Evolutionary conservation across 2,113 vertebrate genomes (phyloP).

Genomic region (Zingel zingel): DNA sequence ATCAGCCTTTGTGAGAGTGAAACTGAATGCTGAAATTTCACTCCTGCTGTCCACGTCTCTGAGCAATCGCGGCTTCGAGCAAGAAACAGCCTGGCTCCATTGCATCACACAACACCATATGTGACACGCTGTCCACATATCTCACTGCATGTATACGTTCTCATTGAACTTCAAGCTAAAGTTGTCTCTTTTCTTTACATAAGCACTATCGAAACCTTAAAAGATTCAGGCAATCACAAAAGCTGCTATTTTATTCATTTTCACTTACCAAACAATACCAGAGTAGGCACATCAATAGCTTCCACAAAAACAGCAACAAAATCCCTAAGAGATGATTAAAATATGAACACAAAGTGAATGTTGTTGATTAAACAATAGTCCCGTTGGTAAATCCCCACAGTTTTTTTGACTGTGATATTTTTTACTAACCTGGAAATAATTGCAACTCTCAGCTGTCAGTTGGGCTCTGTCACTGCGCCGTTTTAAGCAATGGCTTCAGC

Average conservation of each 20-base stretch:
- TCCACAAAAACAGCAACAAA: conserved; percentile 33
- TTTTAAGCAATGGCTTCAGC: conserved; percentile 43
- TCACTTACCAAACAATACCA: conserved; percentile 6
- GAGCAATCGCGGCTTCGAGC: conserved; percentile 40
- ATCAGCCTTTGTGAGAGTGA: conserved; percentile 32
- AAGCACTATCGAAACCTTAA: neutral
- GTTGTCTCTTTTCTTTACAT: conserved; percentile 11
- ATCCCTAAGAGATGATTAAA: conserved; percentile 28
- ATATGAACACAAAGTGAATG: conserved; percentile 34
- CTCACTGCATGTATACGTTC: conserved; percentile 26
- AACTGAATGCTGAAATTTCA: conserved; percentile 19
- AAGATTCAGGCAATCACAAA: neutral
- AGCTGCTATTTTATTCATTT: conserved; percentile 16
- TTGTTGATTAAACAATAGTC: conserved; percentile 49
- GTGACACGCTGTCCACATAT: conserved; percentile 48
- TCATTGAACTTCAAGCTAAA: conserved; percentile 25
- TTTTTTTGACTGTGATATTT: conserved; percentile 49
- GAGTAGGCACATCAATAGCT: conserved; percentile 14
- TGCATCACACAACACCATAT: conserved; percentile 54
- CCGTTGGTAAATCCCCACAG: conserved; percentile 45
- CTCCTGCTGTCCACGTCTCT: conserved; percentile 59
- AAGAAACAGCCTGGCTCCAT: conserved; percentile 56
- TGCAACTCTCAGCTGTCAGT: conserved; percentile 61
- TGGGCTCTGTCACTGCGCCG: conserved; percentile 9
- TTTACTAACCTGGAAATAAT: conserved; percentile 65